Percentiles rank a stretch among this genome's conserved stretches.
Conservation (phyloP, 2,797 vertebrate genomes). For the Petrocephalus sullivani region DNA sequence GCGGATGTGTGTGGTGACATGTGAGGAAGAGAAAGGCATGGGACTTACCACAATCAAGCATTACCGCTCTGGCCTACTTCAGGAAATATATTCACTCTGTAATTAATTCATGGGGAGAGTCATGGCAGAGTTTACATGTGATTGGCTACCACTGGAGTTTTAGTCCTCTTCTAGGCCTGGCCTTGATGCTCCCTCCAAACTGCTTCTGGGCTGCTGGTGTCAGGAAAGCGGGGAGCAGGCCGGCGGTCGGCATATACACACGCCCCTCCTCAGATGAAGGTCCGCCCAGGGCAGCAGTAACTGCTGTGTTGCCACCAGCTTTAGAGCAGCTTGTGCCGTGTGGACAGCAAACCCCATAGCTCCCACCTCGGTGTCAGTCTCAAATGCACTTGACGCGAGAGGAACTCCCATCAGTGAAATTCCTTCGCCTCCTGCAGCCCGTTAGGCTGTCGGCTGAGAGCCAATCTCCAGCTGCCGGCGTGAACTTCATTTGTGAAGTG, state of each 20-base stretch:
- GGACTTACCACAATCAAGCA: neutral
- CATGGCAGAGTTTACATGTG: neutral
- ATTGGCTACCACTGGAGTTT: neutral
- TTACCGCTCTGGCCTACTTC: neutral
- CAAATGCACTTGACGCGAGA: neutral
- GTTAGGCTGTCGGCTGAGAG: neutral
- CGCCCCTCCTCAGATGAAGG: neutral
- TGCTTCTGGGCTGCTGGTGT: neutral
- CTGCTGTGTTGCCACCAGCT: neutral
- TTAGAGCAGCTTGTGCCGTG: neutral
- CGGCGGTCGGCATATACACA: neutral
- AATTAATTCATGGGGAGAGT: neutral
- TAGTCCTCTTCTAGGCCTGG: neutral
- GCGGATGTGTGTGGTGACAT: neutral
- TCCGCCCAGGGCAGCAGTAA: neutral
- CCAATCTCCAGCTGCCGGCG: neutral
- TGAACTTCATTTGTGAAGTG: neutral
- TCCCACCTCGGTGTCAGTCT: neutral
- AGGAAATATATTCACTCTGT: neutral
- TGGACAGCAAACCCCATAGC: neutral
- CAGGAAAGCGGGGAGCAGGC: neutral
- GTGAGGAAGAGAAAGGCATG: neutral
- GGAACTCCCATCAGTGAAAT: neutral
- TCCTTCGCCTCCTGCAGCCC: neutral
- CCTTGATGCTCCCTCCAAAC: neutral